These are phyloP conservation scores for Pachydiplax longipennis DNA, from an alignment of 2,888 invertebrate genomes.

Conservation along the genomic window DNA sequence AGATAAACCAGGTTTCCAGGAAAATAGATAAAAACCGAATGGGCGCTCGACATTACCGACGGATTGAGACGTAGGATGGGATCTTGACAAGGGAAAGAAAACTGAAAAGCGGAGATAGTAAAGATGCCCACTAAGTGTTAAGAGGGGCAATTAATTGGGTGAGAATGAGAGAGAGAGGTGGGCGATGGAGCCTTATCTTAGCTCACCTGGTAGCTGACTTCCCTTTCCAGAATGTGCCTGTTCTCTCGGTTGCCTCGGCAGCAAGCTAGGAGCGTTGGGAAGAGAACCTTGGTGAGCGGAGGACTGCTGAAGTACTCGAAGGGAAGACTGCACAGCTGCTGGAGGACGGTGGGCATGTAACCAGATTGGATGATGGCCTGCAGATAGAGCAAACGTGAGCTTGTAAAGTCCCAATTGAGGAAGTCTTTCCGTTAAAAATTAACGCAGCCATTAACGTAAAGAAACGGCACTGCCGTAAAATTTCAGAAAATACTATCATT, in stretches of 20 bases:
- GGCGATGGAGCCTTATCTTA: background rate
- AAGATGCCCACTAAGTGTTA: background rate
- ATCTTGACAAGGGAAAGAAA: background rate
- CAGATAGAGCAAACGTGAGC: conserved; percentile 54
- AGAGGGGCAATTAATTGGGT: background rate
- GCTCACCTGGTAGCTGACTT: conserved; percentile 69
- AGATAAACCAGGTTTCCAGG: no score
- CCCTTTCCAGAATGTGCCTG: conserved; percentile 76
- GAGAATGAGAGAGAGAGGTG: background rate
- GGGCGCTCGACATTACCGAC: background rate
- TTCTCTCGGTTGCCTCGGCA: conserved; percentile 73
- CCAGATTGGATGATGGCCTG: conserved; percentile 78
- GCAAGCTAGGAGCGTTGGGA: conserved; percentile 81
- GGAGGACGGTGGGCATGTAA: conserved; percentile 79
- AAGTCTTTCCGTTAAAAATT: background rate
- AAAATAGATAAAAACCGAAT: no score
- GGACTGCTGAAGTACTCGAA: conserved; percentile 86
- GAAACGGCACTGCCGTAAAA: background rate
- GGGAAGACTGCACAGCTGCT: conserved; percentile 82
- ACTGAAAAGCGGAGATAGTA: background rate
- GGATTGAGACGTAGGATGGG: background rate
- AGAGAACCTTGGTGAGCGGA: conserved; percentile 72
- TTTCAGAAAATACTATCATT: background rate
- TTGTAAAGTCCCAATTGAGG: background rate
- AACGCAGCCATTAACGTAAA: background rate